These are phyloP conservation scores for Phoxinus phoxinus DNA, from an alignment of 2,113 vertebrate species.

Conservation along the genomic window DNA sequence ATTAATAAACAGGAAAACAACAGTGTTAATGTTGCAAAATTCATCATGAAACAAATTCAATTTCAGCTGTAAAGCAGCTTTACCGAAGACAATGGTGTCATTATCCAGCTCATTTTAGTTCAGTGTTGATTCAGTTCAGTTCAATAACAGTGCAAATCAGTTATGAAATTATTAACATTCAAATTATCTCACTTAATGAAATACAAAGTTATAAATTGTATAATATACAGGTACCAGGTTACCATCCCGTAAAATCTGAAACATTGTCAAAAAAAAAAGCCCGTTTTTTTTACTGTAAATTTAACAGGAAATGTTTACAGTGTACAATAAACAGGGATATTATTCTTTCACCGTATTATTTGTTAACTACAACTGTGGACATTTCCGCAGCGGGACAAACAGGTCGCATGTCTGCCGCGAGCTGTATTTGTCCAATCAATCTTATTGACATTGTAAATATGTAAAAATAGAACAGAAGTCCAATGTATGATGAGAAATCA, in stretches of 20 bases:
- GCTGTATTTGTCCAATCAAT: conserved; percentile 6
- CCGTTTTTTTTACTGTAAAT: neutral
- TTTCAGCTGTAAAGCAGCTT: neutral
- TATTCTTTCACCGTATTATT: neutral
- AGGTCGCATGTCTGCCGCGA: neutral
- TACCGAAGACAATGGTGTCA: neutral
- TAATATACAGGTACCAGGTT: neutral
- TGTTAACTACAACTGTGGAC: neutral
- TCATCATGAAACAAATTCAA: neutral
- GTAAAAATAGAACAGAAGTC: conserved; percentile 9
- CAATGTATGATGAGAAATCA: neutral
- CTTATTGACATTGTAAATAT: conserved; percentile 1
- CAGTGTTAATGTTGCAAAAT: neutral
- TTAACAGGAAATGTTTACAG: too few relatives aligned
- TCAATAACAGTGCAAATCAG: neutral
- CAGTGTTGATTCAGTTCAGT: neutral
- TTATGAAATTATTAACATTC: neutral
- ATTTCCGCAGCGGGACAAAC: neutral
- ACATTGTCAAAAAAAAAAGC: neutral
- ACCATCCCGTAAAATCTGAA: neutral
- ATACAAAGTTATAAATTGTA: neutral
- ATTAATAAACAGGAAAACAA: neutral
- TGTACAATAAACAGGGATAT: too few relatives aligned
- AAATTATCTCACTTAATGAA: too few relatives aligned
- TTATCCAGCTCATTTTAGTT: neutral